Evolutionary conservation across 2,888 invertebrate genomes (phyloP).

Genomic region (Chydorus sphaericus): DNA sequence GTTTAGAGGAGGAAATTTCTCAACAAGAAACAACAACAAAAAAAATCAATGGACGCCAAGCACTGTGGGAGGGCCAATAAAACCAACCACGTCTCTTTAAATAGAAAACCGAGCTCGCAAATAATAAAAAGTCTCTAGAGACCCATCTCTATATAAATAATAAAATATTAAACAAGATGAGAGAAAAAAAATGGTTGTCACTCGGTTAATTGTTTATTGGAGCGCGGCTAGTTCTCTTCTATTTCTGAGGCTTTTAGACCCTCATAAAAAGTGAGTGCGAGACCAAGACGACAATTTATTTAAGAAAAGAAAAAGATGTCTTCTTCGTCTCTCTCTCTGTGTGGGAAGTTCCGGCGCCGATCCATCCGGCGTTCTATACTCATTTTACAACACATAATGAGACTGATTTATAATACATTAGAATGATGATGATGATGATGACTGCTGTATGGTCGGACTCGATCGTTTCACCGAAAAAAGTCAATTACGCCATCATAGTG

Average conservation of each 20-base stretch:
- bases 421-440: too few species aligned
- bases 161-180: background rate
- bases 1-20: background rate
- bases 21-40: background rate
- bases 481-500: too few species aligned
- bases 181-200: background rate
- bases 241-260: background rate
- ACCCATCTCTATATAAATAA: background rate
- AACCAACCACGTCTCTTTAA: too few species aligned
- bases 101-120: too few species aligned
- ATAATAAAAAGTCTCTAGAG: background rate
- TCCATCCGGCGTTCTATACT: background rate
- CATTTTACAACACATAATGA: slow-evolving; percentile 1
- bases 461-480: too few species aligned
- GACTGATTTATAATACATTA: background rate
- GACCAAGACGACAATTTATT: background rate
- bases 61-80: background rate
- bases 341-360: background rate
- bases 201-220: slow-evolving; percentile 4
- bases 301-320: background rate
- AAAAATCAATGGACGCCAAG: background rate
- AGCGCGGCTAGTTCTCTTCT: background rate
- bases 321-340: background rate
- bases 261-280: background rate
- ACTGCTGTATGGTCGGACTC: too few species aligned